These are phyloP conservation scores for Todus mexicanus DNA, from an alignment of 2,797 vertebrate species.

Conservation along the genomic window DNA sequence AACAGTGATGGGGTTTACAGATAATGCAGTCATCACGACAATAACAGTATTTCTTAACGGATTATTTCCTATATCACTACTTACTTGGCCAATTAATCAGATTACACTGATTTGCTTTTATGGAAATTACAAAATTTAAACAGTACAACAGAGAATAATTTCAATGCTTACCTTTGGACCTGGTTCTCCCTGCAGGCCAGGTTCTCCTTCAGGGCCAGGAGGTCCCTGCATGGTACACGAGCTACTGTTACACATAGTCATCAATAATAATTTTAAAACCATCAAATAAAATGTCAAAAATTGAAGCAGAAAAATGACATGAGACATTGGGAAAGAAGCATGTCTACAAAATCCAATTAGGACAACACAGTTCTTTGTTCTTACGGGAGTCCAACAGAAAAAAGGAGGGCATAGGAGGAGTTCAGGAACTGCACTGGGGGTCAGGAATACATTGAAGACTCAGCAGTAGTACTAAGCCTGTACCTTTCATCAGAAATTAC, in stretches of 20 bases:
- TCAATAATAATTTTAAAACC: neutral
- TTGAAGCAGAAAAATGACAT: neutral
- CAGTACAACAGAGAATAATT: neutral
- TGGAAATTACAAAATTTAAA: neutral
- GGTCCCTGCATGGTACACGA: constrained; percentile 76
- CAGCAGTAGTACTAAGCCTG: neutral
- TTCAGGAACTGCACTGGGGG: neutral
- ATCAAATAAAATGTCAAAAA: neutral
- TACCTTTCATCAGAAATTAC: neutral
- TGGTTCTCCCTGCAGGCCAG: constrained; percentile 84
- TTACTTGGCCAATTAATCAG: neutral
- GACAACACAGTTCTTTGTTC: neutral
- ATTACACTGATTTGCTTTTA: neutral
- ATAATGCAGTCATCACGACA: neutral
- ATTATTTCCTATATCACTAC: neutral
- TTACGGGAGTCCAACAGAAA: neutral
- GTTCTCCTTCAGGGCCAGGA: constrained; percentile 87
- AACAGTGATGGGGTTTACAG: neutral
- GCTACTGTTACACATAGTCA: neutral
- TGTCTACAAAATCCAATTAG: neutral
- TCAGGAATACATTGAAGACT: neutral
- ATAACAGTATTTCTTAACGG: neutral
- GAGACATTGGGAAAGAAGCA: neutral
- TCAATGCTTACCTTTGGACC: constrained; percentile 84
- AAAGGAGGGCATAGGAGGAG: neutral